A percentile compares a stretch with the other conserved stretches of the same genome.
Evolutionary conservation across 2,888 invertebrate genomes (phyloP).

Genomic region (Parnassius apollo): DNA sequence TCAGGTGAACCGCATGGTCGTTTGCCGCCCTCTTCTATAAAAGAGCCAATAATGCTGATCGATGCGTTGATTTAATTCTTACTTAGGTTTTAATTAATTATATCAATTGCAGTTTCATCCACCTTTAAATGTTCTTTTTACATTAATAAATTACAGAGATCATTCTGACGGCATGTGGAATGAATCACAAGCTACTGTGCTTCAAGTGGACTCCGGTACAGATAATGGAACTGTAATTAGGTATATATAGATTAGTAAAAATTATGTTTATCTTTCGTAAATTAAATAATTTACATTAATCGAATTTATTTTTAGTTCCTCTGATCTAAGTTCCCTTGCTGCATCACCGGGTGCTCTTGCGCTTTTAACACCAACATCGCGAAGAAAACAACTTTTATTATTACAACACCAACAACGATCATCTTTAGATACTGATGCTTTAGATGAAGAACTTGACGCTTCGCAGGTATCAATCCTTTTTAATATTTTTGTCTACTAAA

Average conservation of each 20-base stretch:
- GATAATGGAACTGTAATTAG: conserved; percentile 83
- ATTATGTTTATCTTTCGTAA: not conserved
- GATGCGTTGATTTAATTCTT: no score
- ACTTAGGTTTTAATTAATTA: no score
- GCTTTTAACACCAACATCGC: conserved; percentile 88
- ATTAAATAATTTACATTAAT: not conserved
- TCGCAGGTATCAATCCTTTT: conserved; percentile 69
- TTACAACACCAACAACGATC: conserved; percentile 92
- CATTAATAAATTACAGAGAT: conserved; percentile 71
- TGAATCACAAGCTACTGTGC: conserved; percentile 92
- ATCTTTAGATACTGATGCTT: conserved; percentile 91
- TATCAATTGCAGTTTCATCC: not conserved
- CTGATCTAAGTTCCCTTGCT: conserved; percentile 76
- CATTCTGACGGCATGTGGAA: conserved; percentile 95
- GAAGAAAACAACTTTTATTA: conserved; percentile 87
- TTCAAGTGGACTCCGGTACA: conserved; percentile 87
- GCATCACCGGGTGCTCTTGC: conserved; percentile 80
- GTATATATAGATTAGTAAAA: conserved; percentile 39
- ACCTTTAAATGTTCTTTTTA: not conserved
- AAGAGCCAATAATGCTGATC: no score
- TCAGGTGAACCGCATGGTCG: no score
- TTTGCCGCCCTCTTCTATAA: no score
- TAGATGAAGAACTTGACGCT: conserved; percentile 86
- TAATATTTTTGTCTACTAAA: not conserved
- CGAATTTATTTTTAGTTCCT: conserved; percentile 53